Evolutionary conservation across 2,113 vertebrate species (phyloP).

Genomic region (Myiopsitta monachus): DNA sequence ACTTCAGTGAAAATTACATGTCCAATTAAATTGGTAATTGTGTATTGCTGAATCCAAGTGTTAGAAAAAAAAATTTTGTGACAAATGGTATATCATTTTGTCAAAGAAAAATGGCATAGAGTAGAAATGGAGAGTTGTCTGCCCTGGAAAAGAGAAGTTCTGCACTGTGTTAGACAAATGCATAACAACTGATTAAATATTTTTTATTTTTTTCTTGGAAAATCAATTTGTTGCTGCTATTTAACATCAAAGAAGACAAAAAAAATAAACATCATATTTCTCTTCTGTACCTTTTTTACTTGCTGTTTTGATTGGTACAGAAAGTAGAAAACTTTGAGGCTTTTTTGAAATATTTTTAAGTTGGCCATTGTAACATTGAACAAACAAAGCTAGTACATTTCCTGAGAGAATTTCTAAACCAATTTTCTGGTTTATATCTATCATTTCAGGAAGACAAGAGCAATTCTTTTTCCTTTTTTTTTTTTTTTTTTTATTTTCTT

Average conservation of each 20-base stretch:
- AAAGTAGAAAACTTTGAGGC: not conserved
- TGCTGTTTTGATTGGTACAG: not conserved
- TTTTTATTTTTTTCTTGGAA: not conserved
- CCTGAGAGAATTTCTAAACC: not conserved
- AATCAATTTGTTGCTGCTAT: not conserved
- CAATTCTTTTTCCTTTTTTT: not conserved
- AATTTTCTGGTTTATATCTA: not conserved
- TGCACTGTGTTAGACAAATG: not conserved
- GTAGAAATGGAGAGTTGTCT: not conserved
- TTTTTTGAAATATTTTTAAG: not conserved
- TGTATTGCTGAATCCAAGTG: not conserved
- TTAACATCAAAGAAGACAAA: not conserved
- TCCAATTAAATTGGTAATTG: not conserved
- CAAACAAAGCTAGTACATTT: not conserved
- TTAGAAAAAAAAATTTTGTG: not conserved
- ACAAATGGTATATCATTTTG: not conserved
- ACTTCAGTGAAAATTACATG: not conserved
- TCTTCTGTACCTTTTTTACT: not conserved
- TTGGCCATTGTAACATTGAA: not conserved
- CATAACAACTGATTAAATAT: not conserved
- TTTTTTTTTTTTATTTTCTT: not conserved
- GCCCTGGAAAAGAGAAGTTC: not conserved
- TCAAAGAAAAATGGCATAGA: not conserved
- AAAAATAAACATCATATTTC: accelerated
- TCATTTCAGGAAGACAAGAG: not conserved